Evolutionary conservation across 2,113 vertebrate species (phyloP), one percentile per base, ranked within the genome.

Genomic region (Cettia cetti): DNA sequence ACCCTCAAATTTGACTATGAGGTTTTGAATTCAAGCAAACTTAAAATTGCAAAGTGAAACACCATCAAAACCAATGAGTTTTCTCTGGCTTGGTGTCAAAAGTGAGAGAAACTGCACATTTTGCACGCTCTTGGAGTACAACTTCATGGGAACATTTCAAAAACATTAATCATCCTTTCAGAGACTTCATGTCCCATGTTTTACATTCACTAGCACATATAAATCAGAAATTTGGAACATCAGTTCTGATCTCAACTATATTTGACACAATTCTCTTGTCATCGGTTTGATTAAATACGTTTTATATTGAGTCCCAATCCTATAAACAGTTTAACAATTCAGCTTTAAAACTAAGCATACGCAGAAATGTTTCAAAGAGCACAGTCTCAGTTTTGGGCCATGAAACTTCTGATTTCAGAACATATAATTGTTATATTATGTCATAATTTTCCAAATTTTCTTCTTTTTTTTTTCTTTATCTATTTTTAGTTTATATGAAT

Each of bases 161-260:
- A 90, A 93, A 17, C 92, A 89, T 96, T 90, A 94, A 92, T 96
- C 88, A 95, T 89, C 53, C 90, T 89, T 94, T 78, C 90, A 96
- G 57, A 96, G 76, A 60, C 28, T 83, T 92, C 76, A 90, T 69
- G 60, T 83, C 80, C 89, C 68, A 19, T 53, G 40, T 82, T 96
- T 94, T 94, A 86, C 76, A 53, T 81, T 95, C 0, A 0, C 65
- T 81, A 86, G 61, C 50, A 50, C 47, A 49, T 70, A 95, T 75
- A 89, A 95, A 93, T 96, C 88, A 89, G 71, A 75, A 75, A 78
- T 84, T 60, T 89, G 89, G 80, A 90, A 74, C 49, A 60, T 49
- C 69, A 49, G 26, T 35, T 83, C 80, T 92, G 80, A 95, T 92
- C 72, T 90, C 69, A 86, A 76, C 79, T 94, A 82, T 47, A 92